Base-by-base conservation (phyloP, 2,113 vertebrate species). In the Shinisaurus crocodilurus region DNA sequence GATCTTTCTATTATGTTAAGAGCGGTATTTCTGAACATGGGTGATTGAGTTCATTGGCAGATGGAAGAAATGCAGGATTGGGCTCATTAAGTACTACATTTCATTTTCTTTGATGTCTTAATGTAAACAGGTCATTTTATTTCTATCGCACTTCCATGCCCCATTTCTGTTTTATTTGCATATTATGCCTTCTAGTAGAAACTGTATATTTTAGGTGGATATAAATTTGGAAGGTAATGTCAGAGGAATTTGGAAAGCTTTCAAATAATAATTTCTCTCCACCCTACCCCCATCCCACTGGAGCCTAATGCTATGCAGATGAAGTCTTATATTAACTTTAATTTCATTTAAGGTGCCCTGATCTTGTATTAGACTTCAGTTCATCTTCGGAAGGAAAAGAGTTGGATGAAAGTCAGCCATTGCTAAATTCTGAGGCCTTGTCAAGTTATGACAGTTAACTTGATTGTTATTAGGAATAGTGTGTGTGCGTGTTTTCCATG, bases 221-320 rank as follows among this genome's bases (percentile, higher is more conserved):
- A 63, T 76, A 32, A 92, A 93, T 93, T 95, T 91, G 91, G 82
- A 95, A 84, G 37, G 70, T 75, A 88, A 89, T 94, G 91, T 88
- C 82, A 94, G 89, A 94, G 94, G 91, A 85, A 93, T 95, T 96
- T 93, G 93, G 23, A 83, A 93, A 94, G 74, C 91, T 94, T 94
- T 92, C 82, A 95, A 82, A 89, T 87, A 92, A 91, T 91, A 29
- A 83, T 87, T 82, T 96, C 88, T 96, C 92, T 90, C 86, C 63
- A 92, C 8, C 34, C 10, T 8, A 72, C 34, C 13, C 75, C 40
- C 40, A 27, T 20, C 7, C 60, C 54, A 40, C 37, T 48, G 48
- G 29, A 94, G 76, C 34, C 63, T 84, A 96, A 79, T 94, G 50
- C 25, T 90, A 27, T 65, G 87, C 95, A 93, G 45, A 83, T 91